Conservation (phyloP, 2,888 invertebrate genomes). For the Spodoptera picta region DNA sequence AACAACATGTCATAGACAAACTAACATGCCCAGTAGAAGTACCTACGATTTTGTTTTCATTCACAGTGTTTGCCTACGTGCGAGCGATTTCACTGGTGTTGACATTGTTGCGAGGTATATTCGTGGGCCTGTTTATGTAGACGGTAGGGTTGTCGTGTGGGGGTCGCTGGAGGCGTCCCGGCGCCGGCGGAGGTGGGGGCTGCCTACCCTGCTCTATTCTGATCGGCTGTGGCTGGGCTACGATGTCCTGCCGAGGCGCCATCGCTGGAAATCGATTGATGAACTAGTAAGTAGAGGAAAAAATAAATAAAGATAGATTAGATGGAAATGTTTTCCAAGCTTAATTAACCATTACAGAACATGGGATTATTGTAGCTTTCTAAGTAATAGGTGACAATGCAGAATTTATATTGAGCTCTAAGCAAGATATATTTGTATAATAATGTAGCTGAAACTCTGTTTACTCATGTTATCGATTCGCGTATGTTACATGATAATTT, state of each 20-base stretch:
- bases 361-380: neutral
- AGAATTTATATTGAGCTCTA: neutral
- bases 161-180: constrained; percentile 81
- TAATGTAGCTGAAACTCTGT: constrained; percentile 14
- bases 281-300: constrained; percentile 33
- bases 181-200: constrained; percentile 78
- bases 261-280: constrained; percentile 68
- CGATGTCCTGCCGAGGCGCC: constrained; percentile 82
- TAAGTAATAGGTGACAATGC: neutral
- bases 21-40: neutral
- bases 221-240: constrained; percentile 71
- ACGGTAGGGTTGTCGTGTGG: constrained; percentile 81
- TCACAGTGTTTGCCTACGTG: constrained; percentile 37
- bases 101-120: constrained; percentile 60
- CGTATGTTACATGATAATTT: constrained; percentile 31
- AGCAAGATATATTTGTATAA: constrained; percentile 3
- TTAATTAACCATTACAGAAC: neutral
- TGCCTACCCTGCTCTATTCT: constrained; percentile 67
- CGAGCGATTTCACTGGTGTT: constrained; percentile 60
- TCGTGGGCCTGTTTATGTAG: constrained; percentile 73
- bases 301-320: constrained; percentile 19
- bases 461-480: constrained; percentile 37
- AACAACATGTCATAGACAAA: constrained; percentile 15
- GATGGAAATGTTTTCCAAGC: constrained; percentile 1
- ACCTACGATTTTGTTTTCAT: constrained; percentile 37